Base-by-base conservation (phyloP, 2,113 vertebrate genomes). In the Myrmecophaga tridactyla region DNA sequence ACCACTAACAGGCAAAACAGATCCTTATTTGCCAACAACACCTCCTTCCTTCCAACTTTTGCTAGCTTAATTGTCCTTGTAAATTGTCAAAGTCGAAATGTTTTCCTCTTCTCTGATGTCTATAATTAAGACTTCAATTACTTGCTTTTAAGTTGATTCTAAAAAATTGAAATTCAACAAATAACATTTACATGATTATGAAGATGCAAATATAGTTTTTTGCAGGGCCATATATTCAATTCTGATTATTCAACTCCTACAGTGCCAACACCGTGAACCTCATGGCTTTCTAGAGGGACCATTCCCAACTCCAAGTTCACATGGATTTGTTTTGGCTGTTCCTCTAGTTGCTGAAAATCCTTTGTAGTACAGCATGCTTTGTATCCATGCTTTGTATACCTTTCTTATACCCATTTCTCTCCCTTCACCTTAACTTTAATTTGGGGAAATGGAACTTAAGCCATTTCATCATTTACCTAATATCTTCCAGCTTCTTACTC, bases 121-220 rank as follows among this genome's bases (percentile, higher is more conserved):
- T 1, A 76, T 20, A 85, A 92, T 23, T 75, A 67, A 17, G 72
- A 67, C 62, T 92, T 94, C 20, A 70, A 41, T 70, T 51, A 39
- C 67, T 43, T 78, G n/a, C 41, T 29, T 46, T 29, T 85, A 94
- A 78, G 62, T 80, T 69, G 88, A 85, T 62, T 85, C n/a, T 60
- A 65, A 69, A 89, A n/a, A 36, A 34, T 60, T 89, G 56, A 89
- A 94, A 87, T 25, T 2, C 1, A 34, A 27, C 20, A 80, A 41
- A 94, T 87, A 90, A 91, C 73, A 41, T 56, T 65, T 88, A 92
- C 25, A 65, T 65, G 91, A 86, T 72, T 58, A 75, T 72, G 39
- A 93, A 90, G 85, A 36, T 46, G 51, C 12, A 91, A 78, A 43
- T 53, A 20, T 6, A 62, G 21, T 75, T 84, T 93, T 73, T 18